Evolutionary conservation across 2,888 invertebrate genomes (phyloP), one percentile per base, ranked within the genome.

Genomic region (Nomada ferruginata): DNA sequence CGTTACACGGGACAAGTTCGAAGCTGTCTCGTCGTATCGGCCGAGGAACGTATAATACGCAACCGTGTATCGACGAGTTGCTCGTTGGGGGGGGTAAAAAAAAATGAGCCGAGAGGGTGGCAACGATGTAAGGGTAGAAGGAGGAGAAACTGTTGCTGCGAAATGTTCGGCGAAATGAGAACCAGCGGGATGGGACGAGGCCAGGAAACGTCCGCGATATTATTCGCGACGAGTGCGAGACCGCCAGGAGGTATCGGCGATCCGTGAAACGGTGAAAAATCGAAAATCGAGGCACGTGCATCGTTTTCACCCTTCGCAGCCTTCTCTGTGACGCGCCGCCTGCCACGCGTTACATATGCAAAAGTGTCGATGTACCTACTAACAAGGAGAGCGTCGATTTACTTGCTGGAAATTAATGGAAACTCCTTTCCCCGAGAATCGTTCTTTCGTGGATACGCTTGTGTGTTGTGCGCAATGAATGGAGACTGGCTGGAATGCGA

Each of bases 1-100:
- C 77, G 77, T 85, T 85, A 82, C 78, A 79, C 83, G 72, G 57
- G 65, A 81, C 80, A 76, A 85, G 83, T 78, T 80, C 79, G 77
- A 36, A 72, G 82, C 80, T 57, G 76, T 69, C 72, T 57, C 68
- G 66, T 65, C 79, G 68, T 72, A 82, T 76, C 64, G 72, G 76
- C 26, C 61, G 29, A 53, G 52, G 53, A 73, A 9, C 61, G 57
- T 50, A 71, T 61, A 57, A 78, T 61, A 60, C 53, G 66, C 65
- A 61, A 44, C n/a, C 47, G 42, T 47, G 69, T 60, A 66, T 71
- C 76, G 76, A 79, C 70, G 69, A 60, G 70, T 70, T 10, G 26
- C 44, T 26, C 47, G 61, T 20, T 11, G 9, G n/a, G 9, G 10
- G 10, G 47, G 26, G 15, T 11, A 10, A n/a, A 55, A 4, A 9